These are phyloP conservation scores for Silurus asotus DNA, from an alignment of 2,113 vertebrate genomes.

Conservation along the genomic window DNA sequence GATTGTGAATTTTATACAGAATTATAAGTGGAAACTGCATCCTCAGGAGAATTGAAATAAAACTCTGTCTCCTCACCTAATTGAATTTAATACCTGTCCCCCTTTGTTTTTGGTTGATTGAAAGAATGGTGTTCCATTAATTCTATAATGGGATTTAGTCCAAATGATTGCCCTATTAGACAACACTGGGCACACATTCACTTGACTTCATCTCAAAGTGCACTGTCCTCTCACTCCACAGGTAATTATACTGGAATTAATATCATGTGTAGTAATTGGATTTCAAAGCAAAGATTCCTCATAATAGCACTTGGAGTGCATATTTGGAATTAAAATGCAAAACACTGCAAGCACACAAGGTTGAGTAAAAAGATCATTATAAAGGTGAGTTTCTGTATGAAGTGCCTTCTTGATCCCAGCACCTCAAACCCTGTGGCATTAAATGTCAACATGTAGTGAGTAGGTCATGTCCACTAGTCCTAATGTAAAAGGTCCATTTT, in stretches of 20 bases:
- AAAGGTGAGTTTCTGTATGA: slow-evolving; percentile 43
- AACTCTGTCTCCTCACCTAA: slow-evolving; percentile 53
- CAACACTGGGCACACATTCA: slow-evolving; percentile 58
- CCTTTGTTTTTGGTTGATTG: slow-evolving; percentile 59
- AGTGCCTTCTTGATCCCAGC: slow-evolving; percentile 35
- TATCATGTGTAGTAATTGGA: slow-evolving; percentile 69
- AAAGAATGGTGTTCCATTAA: slow-evolving; percentile 60
- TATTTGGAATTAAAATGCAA: slow-evolving; percentile 58
- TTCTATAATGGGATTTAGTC: slow-evolving; percentile 69
- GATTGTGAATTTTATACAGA: slow-evolving; percentile 17
- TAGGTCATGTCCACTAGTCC: not conserved
- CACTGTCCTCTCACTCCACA: slow-evolving; percentile 60
- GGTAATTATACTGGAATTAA: slow-evolving; percentile 72
- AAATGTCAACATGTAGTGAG: slow-evolving; percentile 31
- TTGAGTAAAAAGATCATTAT: slow-evolving; percentile 29
- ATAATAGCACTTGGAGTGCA: slow-evolving; percentile 62
- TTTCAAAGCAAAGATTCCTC: slow-evolving; percentile 67
- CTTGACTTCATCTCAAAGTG: slow-evolving; percentile 61
- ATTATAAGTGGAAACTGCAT: slow-evolving; percentile 8
- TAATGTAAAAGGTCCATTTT: slow-evolving; percentile 28
- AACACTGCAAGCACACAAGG: slow-evolving; percentile 45
- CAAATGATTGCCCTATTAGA: slow-evolving; percentile 72
- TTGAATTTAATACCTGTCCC: slow-evolving; percentile 61
- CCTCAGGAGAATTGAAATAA: slow-evolving; percentile 26
- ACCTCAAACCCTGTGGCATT: slow-evolving; percentile 22